Percentiles rank a stretch among this genome's conserved stretches.
phyloP scores from a whole-genome alignment of 2,113 vertebrate genomes.

The Herpailurus yagouaroundi region DNA sequence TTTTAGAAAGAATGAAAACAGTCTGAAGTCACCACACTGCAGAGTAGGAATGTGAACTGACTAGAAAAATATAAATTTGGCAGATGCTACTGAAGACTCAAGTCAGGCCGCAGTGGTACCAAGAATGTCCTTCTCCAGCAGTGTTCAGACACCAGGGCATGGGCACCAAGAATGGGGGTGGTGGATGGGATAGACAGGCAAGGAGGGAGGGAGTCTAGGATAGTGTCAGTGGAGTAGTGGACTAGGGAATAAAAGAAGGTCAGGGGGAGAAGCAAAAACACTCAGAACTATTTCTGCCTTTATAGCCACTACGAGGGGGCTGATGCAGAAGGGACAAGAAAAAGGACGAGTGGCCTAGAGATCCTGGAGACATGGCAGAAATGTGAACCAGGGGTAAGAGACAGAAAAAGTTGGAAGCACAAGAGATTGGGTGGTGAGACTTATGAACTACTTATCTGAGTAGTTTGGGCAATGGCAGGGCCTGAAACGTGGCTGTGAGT shows the following conservation, averaged over 20 bases:
- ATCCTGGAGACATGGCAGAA: background rate
- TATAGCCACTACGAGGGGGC: no score
- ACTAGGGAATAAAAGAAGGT: background rate
- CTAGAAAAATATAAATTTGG: background rate
- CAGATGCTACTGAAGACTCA: background rate
- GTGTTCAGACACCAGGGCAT: background rate
- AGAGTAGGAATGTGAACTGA: background rate
- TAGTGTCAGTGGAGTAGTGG: background rate
- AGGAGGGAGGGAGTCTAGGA: background rate
- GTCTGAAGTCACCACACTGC: background rate
- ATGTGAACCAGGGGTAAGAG: background rate
- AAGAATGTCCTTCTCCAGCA: background rate
- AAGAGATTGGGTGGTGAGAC: background rate
- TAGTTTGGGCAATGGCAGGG: background rate
- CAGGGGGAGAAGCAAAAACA: background rate
- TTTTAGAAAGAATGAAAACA: background rate
- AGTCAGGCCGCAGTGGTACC: background rate
- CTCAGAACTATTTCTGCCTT: no score
- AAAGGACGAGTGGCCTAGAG: background rate
- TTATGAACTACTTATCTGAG: background rate
- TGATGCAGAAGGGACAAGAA: background rate
- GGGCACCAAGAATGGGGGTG: background rate
- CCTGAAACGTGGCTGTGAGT: background rate
- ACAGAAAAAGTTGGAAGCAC: background rate
- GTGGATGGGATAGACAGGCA: background rate